Evolutionary conservation across 1,140 invertebrate species (phyloP).

Genomic region (Diorhabda carinulata): DNA sequence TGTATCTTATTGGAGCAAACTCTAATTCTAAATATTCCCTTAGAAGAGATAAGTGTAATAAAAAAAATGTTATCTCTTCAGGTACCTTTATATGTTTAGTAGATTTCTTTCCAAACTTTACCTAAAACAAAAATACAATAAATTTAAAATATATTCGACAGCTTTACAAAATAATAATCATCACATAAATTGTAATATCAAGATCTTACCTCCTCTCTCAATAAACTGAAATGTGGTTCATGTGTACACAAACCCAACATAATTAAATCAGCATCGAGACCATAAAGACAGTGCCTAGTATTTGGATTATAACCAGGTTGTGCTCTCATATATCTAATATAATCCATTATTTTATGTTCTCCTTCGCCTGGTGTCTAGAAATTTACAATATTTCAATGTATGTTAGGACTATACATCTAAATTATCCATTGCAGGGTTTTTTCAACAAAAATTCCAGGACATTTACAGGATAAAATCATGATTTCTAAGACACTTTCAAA

Average conservation of each 20-base stretch:
- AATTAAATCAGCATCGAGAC: conserved; percentile 93
- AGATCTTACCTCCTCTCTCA: conserved; percentile 78
- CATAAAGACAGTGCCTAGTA: conserved; percentile 91
- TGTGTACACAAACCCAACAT: conserved; percentile 91
- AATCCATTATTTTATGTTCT: conserved; percentile 99
- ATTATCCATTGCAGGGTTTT: too few species aligned
- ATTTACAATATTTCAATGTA: neutral
- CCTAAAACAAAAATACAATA: conserved; percentile 48
- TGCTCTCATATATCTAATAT: conserved; percentile 82
- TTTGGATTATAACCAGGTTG: conserved; percentile 81
- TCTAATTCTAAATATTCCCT: conserved; percentile 92
- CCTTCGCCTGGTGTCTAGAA: conserved; percentile 89
- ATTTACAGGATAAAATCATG: too few species aligned
- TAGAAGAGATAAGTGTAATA: conserved; percentile 87
- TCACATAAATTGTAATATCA: neutral
- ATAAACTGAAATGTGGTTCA: conserved; percentile 88
- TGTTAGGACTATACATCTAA: too few species aligned
- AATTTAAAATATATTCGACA: conserved; percentile 3
- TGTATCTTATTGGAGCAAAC: conserved; percentile 72
- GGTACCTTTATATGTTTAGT: conserved; percentile 60
- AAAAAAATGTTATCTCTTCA: conserved; percentile 88
- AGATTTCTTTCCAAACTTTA: conserved; percentile 63
- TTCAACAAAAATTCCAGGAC: too few species aligned
- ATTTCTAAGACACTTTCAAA: too few species aligned
- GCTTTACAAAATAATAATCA: too few species aligned